Base-by-base conservation (phyloP, 2,888 invertebrate species). In the Catocala fraxini region DNA sequence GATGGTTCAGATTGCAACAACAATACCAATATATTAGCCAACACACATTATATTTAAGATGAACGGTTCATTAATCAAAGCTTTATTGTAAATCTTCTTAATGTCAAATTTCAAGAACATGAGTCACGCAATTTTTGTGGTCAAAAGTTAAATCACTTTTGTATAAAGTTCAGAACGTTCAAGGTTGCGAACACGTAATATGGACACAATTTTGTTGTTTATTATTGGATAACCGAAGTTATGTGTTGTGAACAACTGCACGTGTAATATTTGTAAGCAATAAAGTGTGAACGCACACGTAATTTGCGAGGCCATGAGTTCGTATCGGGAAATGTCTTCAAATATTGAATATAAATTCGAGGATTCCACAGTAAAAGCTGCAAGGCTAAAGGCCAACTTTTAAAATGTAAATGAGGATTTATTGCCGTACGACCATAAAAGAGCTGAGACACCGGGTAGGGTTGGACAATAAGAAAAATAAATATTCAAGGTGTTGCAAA, bases 401-500 rank as follows among this genome's bases (percentile, higher is more conserved):
- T 67, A 70, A 80, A 77, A 79, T 78, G 72, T 75, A 76, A 83
- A 84, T 80, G 69, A 79, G 61, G 65, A 81, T 81, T 81, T 81
- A 85, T 80, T 65, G 58, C 47, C 66, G 48, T 46, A 51, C 15
- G 34, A 54, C 71, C 62, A 69, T 69, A 75, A 75, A 83, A 82
- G 73, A 75, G 55, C 52, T 56, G 73, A 73, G 61, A 71, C 62
- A 65, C 64, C 58, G 65, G 71, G 67, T 67, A 70, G 70, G 75
- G 66, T 68, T 73, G 79, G 77, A 73, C 75, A 82, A 64, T 65
- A 58, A 39, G 42, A 66, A 80, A 80, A 80, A 81, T 81, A 83
- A 81, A 84, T 83, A 84, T 84, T 83, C 80, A 83, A 86, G 84
- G 80, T 81, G 82, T 88, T 88, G 84, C 88, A 85, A 87, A 84